phyloP scores from a whole-genome alignment of 2,113 vertebrate genomes.

The Glaucidium brasilianum region DNA sequence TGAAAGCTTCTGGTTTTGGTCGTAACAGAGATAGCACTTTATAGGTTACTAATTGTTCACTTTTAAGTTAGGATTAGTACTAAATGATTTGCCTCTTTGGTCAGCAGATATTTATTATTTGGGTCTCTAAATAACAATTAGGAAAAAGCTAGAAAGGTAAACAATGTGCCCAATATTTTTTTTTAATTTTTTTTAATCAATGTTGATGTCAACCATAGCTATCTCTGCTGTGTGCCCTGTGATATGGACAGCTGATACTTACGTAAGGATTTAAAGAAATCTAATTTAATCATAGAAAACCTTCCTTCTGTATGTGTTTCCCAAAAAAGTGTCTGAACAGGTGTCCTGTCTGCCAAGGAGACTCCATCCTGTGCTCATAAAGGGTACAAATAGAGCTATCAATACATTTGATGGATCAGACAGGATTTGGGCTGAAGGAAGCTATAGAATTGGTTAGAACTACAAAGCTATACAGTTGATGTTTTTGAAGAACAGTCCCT shows the following conservation, averaged over 20 bases:
- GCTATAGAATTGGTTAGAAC: neutral
- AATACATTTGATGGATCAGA: neutral
- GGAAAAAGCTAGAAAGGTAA: no score
- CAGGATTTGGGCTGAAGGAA: neutral
- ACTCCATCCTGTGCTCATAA: fast-evolving
- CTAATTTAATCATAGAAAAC: neutral
- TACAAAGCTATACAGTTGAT: neutral
- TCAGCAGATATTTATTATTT: neutral
- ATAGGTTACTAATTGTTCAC: neutral
- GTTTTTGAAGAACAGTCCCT: neutral
- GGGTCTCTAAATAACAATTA: neutral
- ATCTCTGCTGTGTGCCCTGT: neutral
- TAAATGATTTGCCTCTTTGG: neutral
- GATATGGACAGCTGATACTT: neutral
- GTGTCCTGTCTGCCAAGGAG: neutral
- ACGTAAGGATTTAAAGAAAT: neutral
- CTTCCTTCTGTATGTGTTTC: neutral
- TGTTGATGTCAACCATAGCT: neutral
- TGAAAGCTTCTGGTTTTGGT: neutral
- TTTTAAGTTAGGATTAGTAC: no score
- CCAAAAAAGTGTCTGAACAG: neutral
- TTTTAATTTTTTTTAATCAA: neutral
- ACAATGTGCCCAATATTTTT: no score
- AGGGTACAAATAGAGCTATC: neutral
- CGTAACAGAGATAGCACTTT: neutral